phyloP scores from a whole-genome alignment of 35 echinoderm and acorn worm species.

The Anneissia japonica region DNA sequence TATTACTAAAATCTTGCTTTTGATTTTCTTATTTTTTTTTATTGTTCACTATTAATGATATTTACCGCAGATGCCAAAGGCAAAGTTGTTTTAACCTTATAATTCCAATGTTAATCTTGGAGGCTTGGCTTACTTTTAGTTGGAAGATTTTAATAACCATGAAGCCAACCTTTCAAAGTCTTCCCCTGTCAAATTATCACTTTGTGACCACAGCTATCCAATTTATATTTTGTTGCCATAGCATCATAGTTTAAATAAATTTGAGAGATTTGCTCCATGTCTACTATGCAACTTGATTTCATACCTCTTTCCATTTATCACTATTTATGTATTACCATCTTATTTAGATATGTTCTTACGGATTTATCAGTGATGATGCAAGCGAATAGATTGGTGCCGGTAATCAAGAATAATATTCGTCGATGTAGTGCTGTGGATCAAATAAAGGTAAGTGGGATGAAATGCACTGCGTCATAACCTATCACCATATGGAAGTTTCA shows the following conservation, averaged over 20 bases:
- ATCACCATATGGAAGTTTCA: too few species aligned
- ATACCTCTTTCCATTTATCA: too few species aligned
- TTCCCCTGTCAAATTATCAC: neutral
- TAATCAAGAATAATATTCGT: neutral
- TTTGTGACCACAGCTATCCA: neutral
- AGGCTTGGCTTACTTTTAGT: neutral
- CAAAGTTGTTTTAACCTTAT: neutral
- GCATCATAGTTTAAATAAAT: too few species aligned
- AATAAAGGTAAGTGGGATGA: neutral
- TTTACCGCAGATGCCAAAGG: too few species aligned
- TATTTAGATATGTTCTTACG: neutral
- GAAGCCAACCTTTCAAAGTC: neutral
- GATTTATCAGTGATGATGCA: neutral
- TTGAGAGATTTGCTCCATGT: too few species aligned
- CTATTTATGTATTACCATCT: too few species aligned
- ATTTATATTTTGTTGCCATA: neutral
- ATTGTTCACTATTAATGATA: too few species aligned
- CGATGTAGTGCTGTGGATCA: neutral
- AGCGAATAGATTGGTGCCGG: neutral
- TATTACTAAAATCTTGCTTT: too few species aligned
- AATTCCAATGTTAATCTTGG: neutral
- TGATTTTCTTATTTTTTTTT: too few species aligned
- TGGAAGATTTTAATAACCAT: neutral
- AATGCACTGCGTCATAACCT: too few species aligned
- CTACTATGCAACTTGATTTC: too few species aligned